Base-by-base conservation (phyloP, 2,888 invertebrate genomes). In the Ormyrus pomaceus region DNA sequence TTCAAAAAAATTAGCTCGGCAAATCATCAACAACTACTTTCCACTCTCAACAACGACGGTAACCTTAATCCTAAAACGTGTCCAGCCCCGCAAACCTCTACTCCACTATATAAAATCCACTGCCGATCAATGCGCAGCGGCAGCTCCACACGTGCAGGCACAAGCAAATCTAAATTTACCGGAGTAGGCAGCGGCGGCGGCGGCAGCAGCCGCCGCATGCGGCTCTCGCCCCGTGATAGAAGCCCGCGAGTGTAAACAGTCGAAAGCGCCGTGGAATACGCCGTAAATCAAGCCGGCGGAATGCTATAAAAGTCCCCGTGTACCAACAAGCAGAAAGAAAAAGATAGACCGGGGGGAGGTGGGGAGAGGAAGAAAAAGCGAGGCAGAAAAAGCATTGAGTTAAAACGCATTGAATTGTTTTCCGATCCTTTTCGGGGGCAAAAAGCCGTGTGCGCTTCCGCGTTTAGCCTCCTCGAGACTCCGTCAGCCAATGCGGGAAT, bases 211-310 rank as follows among this genome's bases (percentile, higher is more conserved):
- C 62, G 56, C 45, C 48, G 58, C 6, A 11, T 19, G 10, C n/a
- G 13, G 5, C 48, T 13, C n/a, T 65, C 48, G 70, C 9, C 50
- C 6, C 19, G 19, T 19, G 19, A 58, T 11, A 58, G 53, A 19
- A 53, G 48, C 19, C 19, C 19, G 6, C 8, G 53, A 77, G 65
- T 66, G 66, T 61, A 68, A 78, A 68, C 53, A 68, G 71, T 66
- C 55, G 61, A 59, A 53, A 65, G 66, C 56, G 58, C 53, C 34
- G 58, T 10, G 53, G 56, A 53, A 59, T 77, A 79, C 19, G 56
- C 56, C 56, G 62, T 79, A 73, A 73, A 79, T 79, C 73, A 79
- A 69, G 62, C 68, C 19, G 34, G 34, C 59, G 69, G 62, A 79
- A 79, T 73, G 73, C 69, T 71, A 73, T 73, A 73, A 79, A 73